Base-by-base conservation (phyloP, 2,113 vertebrate species). In the Gambusia affinis region DNA sequence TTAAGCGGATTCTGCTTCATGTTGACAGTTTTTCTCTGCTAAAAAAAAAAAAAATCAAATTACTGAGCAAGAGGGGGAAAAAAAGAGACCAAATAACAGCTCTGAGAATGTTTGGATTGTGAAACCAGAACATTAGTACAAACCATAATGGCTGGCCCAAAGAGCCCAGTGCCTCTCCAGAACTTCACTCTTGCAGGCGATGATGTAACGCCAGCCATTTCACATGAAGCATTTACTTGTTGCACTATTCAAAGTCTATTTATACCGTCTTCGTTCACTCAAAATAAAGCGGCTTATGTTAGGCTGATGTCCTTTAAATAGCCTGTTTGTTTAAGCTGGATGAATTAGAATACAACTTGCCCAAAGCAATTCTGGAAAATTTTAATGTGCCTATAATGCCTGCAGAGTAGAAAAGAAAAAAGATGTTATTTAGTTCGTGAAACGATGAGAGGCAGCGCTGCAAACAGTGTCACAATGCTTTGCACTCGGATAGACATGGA, bases 81-180 rank as follows among this genome's bases (percentile, higher is more conserved):
- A 92, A 91, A 90, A 90, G 78, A 93, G 91, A 89, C 88, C 88
- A 93, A 95, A 94, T 93, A 94, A 93, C 92, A 94, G 91, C 91
- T 92, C 90, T 93, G 90, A 88, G 90, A 92, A 91, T 94, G 93
- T 93, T 94, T 93, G 91, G 92, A 94, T 92, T 94, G 91, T 94
- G 90, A 94, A 94, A 94, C 92, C 94, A 94, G 94, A 93, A 94
- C 93, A 94, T 95, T 94, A 94, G 93, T 91, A 95, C 92, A 94
- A 93, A 94, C 92, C 93, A 93, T 95, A 93, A 94, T 93, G 89
- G 93, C 88, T 94, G 94, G 94, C 93, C 86, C 89, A 37, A 79
- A 81, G 83, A 84, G 84, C 77, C 69, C 87, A 84, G 84, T 75
- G 85, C 83, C 84, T 89, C 89, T 93, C 91, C 91, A 93, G 92